Percentiles rank a stretch among this genome's conserved stretches.
phyloP scores from a whole-genome alignment of 1,140 invertebrate species.

The Drosophila azteca region DNA sequence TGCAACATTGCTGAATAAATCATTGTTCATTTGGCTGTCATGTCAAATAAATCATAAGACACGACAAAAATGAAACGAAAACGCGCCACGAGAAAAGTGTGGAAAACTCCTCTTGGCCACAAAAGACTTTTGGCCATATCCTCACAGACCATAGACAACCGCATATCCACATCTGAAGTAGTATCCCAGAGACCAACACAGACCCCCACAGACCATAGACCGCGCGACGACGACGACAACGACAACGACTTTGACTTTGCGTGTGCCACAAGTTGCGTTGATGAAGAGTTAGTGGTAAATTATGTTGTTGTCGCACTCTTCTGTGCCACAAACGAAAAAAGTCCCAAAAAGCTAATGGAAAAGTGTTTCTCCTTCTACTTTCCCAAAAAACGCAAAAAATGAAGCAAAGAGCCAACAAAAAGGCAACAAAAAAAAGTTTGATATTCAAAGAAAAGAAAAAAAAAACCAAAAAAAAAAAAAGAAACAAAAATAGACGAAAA shows the following conservation, averaged over 20 bases:
- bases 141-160: no score
- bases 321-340: slow-evolving; percentile 13
- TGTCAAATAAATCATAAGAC: slow-evolving; percentile 78
- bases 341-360: slow-evolving; percentile 30
- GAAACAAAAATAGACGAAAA: slow-evolving; percentile 17
- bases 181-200: background rate
- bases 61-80: slow-evolving; percentile 61
- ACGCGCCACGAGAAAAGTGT: slow-evolving; percentile 32
- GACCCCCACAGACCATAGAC: slow-evolving; percentile 18
- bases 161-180: no score
- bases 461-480: background rate
- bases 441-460: slow-evolving; percentile 48
- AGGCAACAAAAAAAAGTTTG: slow-evolving; percentile 35
- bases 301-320: slow-evolving; percentile 64
- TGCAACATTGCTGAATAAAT: slow-evolving; percentile 72
- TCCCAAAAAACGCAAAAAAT: slow-evolving; percentile 71
- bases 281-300: slow-evolving; percentile 77
- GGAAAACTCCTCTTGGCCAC: slow-evolving; percentile 17
- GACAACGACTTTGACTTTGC: slow-evolving; percentile 44
- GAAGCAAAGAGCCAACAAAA: slow-evolving; percentile 10
- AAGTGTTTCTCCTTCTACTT: slow-evolving; percentile 48
- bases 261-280: slow-evolving; percentile 51
- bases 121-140: no score
- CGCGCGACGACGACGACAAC: slow-evolving; percentile 16
- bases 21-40: slow-evolving; percentile 76